Percentiles rank a stretch among this genome's conserved stretches.
phyloP scores from a whole-genome alignment of 2,113 vertebrate genomes.

The Melanostigma gelatinosum region DNA sequence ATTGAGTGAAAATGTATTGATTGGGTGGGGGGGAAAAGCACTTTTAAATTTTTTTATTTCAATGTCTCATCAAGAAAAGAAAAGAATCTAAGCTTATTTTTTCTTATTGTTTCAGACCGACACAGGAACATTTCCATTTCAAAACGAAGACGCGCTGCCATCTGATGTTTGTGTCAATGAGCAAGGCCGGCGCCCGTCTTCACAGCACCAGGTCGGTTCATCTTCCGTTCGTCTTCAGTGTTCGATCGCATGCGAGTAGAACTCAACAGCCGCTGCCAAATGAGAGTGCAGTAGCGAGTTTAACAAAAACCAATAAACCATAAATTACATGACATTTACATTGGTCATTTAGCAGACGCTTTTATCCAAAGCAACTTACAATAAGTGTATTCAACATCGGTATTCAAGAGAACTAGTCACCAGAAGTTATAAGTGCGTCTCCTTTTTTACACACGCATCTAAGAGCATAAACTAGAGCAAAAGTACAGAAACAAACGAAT shows the following conservation, averaged over 20 bases:
- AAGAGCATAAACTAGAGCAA: too few relatives aligned
- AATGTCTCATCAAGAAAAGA: not conserved
- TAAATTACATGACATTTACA: too few relatives aligned
- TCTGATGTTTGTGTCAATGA: slow-evolving; percentile 27
- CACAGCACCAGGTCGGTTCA: slow-evolving; percentile 48
- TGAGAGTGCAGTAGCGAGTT: too few relatives aligned
- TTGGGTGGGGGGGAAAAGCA: not conserved
- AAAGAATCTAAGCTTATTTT: not conserved
- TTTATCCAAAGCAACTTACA: too few relatives aligned
- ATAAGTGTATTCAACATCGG: too few relatives aligned
- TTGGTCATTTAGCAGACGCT: too few relatives aligned
- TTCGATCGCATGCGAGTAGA: not conserved
- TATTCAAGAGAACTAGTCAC: too few relatives aligned
- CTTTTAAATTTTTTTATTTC: too few relatives aligned
- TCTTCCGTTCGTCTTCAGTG: not conserved
- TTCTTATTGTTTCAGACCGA: not conserved
- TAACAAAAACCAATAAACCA: too few relatives aligned
- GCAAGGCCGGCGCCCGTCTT: slow-evolving; percentile 9
- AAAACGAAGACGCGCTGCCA: not conserved
- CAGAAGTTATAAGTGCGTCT: too few relatives aligned
- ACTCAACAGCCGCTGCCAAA: not conserved
- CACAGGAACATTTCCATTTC: not conserved
- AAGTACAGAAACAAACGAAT: too few relatives aligned
- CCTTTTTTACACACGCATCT: too few relatives aligned
- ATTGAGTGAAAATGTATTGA: not conserved